Base-by-base conservation (phyloP, 1,140 invertebrate species). In the Zaprionus nigranus region DNA sequence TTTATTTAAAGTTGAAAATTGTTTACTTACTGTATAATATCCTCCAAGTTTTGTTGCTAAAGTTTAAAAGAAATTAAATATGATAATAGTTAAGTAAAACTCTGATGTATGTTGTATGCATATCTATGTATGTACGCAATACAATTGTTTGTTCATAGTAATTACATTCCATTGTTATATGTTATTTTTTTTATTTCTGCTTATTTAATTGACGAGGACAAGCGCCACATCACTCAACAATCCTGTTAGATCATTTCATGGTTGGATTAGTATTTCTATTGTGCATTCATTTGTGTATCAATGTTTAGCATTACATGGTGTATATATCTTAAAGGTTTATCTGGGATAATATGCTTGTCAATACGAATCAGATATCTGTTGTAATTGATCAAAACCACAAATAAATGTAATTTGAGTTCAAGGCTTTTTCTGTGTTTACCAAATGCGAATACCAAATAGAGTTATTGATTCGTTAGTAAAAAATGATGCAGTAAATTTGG, bases 21-120 rank as follows among this genome's bases (percentile, higher is more conserved):
- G 78, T 81, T 84, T 70, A 75, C 62, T 77, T 79, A 79, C 75
- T 79, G 74, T 79, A 66, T 77, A 80, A 74, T 74, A 80, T 78
- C 43, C 75, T 65, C 75, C 62, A 78, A 61, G 59, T 65, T 78
- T 69, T 77, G 74, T 79, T 79, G 74, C 78, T 77, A 76, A 67
- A 77, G 60, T 77, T 67, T 79, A 73, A 53, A 63, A 64, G 72
- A 53, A 77, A 78, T 73, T 68, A 73, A 74, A 80, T 74, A 74
- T 57, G 56, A 59, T 79, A 72, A 72, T 77, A 62, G 64, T 74
- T 80, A 80, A 80, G 78, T 63, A 34, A 73, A 78, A 58, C 49
- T 38, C 34, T 57, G 51, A 66, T 77, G 63, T 74, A 74, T 67
- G 56, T 73, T 58, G 46, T 24, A 24, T 66, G 46, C 57, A 64